Percentiles rank a stretch among this genome's conserved stretches.
These are phyloP conservation scores for Chionodraco myersi DNA, from an alignment of 2,113 vertebrate species.

Conservation along the genomic window DNA sequence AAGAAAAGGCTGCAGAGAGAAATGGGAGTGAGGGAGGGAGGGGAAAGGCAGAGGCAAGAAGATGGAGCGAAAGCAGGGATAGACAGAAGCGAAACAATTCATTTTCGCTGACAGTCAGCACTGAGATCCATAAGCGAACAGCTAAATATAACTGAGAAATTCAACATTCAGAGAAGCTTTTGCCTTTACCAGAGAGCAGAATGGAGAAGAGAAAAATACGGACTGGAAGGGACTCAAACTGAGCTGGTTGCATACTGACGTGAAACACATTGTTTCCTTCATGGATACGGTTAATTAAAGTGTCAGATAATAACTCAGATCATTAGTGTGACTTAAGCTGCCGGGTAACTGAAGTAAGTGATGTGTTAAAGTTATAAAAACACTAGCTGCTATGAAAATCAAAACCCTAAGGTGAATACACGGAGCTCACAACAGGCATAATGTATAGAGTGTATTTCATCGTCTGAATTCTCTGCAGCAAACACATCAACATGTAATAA, in stretches of 20 bases:
- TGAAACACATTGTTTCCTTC: slow-evolving; percentile 49
- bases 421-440: slow-evolving; percentile 13
- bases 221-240: slow-evolving; percentile 31
- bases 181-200: slow-evolving; percentile 44
- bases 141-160: slow-evolving; percentile 80
- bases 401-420: slow-evolving; percentile 40
- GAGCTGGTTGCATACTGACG: slow-evolving; percentile 34
- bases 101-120: slow-evolving; percentile 82
- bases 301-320: slow-evolving; percentile 63
- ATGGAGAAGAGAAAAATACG: slow-evolving; percentile 49
- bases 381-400: slow-evolving; percentile 40
- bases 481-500: slow-evolving; percentile 59
- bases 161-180: slow-evolving; percentile 66
- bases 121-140: slow-evolving; percentile 76
- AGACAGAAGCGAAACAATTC: slow-evolving; percentile 78
- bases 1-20: slow-evolving; percentile 59
- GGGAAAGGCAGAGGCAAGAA: slow-evolving; percentile 55
- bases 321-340: slow-evolving; percentile 49
- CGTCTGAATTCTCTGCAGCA: slow-evolving; percentile 37
- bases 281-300: slow-evolving; percentile 66
- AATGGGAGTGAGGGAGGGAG: slow-evolving; percentile 49
- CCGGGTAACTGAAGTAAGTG: slow-evolving; percentile 34
- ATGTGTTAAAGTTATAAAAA: slow-evolving; percentile 45
- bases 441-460: slow-evolving; percentile 26
- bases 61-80: slow-evolving; percentile 71